phyloP scores from a whole-genome alignment of 37 sponge, comb jelly and placozoan species.

The Ianthella basta region DNA sequence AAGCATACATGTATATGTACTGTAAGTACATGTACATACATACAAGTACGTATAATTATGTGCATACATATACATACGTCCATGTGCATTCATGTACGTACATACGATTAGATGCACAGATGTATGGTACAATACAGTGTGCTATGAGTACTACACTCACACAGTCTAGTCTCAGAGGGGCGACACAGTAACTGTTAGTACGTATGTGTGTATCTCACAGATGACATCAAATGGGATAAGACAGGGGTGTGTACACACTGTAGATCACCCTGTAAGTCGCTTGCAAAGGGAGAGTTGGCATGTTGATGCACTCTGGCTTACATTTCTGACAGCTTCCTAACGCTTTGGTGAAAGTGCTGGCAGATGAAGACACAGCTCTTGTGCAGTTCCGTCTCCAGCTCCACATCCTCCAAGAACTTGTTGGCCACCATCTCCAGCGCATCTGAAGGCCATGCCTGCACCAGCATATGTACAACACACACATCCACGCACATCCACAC shows the following conservation, averaged over 20 bases:
- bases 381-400: conserved; percentile 80
- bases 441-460: conserved; percentile 94
- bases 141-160: no score
- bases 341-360: conserved; percentile 92
- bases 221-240: no score
- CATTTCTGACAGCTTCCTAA: conserved; percentile 50
- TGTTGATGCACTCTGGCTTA: neutral
- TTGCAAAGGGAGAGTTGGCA: neutral
- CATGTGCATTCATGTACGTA: neutral
- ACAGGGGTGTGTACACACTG: neutral
- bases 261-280: neutral
- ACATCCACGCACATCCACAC: neutral
- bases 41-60: neutral
- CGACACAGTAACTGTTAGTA: no score
- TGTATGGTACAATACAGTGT: no score
- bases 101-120: neutral
- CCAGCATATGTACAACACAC: neutral
- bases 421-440: conserved; percentile 99
- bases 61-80: neutral
- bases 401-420: conserved; percentile 96
- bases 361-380: conserved; percentile 88
- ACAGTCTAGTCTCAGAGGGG: no score
- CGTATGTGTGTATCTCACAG: no score
- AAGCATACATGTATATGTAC: no score
- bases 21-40: no score